Percentiles rank a stretch among this genome's conserved stretches.
Evolutionary conservation across 1,140 invertebrate species (phyloP).

Genomic region (Drosophila pandora): DNA sequence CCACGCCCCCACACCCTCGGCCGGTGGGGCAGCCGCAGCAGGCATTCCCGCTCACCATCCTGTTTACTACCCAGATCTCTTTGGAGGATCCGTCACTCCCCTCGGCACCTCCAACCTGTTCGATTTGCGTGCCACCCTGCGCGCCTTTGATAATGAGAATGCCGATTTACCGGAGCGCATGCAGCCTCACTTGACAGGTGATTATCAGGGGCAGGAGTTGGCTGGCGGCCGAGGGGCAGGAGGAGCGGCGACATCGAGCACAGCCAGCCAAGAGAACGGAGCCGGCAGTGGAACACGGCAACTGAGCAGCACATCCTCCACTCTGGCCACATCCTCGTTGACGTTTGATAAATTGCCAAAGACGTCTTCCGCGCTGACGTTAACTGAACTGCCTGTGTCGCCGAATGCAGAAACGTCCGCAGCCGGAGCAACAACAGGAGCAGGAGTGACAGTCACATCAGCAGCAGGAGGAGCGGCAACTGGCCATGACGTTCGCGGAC

Average conservation of each 20-base stretch:
- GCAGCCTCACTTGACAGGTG: constrained; percentile 52
- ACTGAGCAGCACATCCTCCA: constrained; percentile 72
- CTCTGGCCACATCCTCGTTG: constrained; percentile 74
- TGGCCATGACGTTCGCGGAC: constrained; percentile 43
- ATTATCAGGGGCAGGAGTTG: constrained; percentile 45
- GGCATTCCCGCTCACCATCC: constrained; percentile 4
- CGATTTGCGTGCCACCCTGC: constrained; percentile 72
- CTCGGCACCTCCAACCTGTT: constrained; percentile 65
- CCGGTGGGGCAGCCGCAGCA: neutral
- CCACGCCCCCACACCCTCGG: neutral
- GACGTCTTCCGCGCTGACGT: constrained; percentile 46
- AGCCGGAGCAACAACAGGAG: constrained; percentile 7
- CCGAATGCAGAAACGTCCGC: constrained; percentile 11
- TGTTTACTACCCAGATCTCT: constrained; percentile 55
- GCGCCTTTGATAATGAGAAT: constrained; percentile 75
- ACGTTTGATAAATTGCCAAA: constrained; percentile 82
- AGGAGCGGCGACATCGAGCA: constrained; percentile 24
- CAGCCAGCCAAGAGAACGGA: constrained; percentile 32
- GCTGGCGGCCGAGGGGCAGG: constrained; percentile 9
- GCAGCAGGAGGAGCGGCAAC: constrained; percentile 7
- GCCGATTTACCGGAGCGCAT: constrained; percentile 75
- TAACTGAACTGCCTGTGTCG: constrained; percentile 47
- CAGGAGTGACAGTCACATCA: neutral
- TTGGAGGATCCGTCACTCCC: constrained; percentile 32
- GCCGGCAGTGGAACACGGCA: constrained; percentile 31